A percentile compares a stretch with the other conserved stretches of the same genome.
These are phyloP conservation scores for Danio rerio DNA, from an alignment of 2,113 vertebrate species.

Conservation along the genomic window DNA sequence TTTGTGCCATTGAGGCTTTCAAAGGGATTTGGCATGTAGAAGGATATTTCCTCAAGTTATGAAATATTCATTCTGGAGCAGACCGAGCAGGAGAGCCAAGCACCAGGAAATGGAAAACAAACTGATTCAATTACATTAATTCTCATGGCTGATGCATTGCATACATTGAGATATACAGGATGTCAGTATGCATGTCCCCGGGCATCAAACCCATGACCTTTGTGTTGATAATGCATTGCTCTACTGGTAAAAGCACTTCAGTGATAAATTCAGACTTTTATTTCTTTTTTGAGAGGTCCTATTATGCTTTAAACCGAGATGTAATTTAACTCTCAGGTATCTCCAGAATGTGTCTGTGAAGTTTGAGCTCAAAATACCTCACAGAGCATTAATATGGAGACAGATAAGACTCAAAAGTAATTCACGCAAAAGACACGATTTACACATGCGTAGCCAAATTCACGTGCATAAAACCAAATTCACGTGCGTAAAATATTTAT, in stretches of 20 bases:
- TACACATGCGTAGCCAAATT: too few species aligned
- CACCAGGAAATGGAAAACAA: neutral
- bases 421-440: too few species aligned
- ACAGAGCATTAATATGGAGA: too few species aligned
- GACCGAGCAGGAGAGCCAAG: neutral
- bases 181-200: neutral
- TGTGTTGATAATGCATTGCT: neutral
- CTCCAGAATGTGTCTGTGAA: too few species aligned
- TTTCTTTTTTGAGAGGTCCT: neutral
- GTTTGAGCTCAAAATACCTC: too few species aligned
- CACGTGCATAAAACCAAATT: too few species aligned
- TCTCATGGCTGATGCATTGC: neutral
- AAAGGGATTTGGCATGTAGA: conserved; percentile 27
- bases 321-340: too few species aligned
- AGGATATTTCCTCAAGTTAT: conserved; percentile 40
- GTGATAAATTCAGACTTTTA: neutral
- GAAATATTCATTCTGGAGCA: conserved; percentile 25
- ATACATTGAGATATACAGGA: neutral
- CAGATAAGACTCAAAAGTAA: too few species aligned
- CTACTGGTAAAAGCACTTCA: neutral
- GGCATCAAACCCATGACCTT: neutral
- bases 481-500: too few species aligned
- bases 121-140: neutral
- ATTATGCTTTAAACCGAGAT: too few species aligned
- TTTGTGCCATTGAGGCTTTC: conserved; percentile 18